Evolutionary conservation across 2,113 vertebrate genomes (phyloP), one percentile per base, ranked within the genome.

Genomic region (Perccottus glenii): DNA sequence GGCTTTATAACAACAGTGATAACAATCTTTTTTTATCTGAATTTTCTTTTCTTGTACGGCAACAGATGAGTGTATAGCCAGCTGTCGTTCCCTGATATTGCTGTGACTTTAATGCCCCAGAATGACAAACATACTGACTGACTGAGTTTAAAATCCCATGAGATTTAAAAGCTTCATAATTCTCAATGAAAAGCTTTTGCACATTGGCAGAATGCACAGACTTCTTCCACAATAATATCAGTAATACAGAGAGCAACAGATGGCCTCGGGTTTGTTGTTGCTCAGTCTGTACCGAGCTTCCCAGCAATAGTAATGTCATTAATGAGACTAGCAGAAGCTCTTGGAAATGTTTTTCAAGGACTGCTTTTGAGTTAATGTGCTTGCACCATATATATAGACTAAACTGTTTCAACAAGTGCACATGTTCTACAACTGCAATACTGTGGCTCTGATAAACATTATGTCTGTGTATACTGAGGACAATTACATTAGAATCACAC

Each of bases 181-280:
- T 52, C 15, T 50, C 16, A 50, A 50, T 50, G 48, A 50, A 32
- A 32, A 7, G 15, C 8, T 10, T 5, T 8, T 15, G 48, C 48
- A 10, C 16, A 50, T 32, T 50, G 48, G 48, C 48, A 46, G 48
- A 33, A 35, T 33, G 32, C 27, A 33, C 50, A 27, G 19, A 27
- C 19, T 27, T 27, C 19, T 27, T 27, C 19, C 3, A 27, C 19
- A 27, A 27, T 32, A 33, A 12, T 12, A 33, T 52, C 27, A 35
- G 27, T 35, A 35, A 2, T 27, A 9, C 16, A 33, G 9, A 52
- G 43, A 70, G 43, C 46, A 67, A 51, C 75, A 63, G 76, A 79
- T 66, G 69, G 63, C 19, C 27, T 38, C 12, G 53, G n/a, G 11
- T 85, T 70, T 67, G 68, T 62, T 62, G 70, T 19, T 61, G 35